Percentiles rank a stretch among this genome's conserved stretches.
phyloP scores from a whole-genome alignment of 2,113 vertebrate species.

The Pteruthius melanotis region DNA sequence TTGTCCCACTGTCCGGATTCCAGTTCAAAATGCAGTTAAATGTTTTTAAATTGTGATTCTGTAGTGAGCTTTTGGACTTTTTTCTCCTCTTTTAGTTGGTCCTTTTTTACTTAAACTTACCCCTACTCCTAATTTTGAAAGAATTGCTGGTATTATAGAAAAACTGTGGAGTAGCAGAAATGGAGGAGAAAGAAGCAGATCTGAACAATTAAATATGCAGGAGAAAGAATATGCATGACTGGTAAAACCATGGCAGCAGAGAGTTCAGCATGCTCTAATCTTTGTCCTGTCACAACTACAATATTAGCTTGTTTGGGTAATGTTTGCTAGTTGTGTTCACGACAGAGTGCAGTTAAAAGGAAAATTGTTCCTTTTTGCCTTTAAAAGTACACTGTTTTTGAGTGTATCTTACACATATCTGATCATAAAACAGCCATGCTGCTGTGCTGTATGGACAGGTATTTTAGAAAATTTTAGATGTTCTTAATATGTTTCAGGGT shows the following conservation, averaged over 20 bases:
- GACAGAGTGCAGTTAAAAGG: background rate
- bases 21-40: background rate
- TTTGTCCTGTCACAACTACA: background rate
- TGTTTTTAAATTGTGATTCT: background rate
- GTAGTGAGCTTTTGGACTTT: background rate
- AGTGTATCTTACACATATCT: background rate
- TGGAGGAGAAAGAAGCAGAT: background rate
- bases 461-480: background rate
- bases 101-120: background rate
- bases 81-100: background rate
- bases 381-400: background rate
- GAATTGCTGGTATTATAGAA: background rate
- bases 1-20: background rate
- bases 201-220: background rate
- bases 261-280: background rate
- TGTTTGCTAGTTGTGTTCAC: background rate
- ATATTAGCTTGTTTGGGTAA: background rate
- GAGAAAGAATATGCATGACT: background rate
- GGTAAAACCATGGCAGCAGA: background rate
- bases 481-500: background rate
- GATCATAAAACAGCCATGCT: background rate
- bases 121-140: background rate
- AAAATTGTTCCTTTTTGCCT: background rate
- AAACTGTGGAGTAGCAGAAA: background rate
- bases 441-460: background rate